These are phyloP conservation scores for Buathra laborator DNA, from an alignment of 2,888 invertebrate species.

Conservation along the genomic window DNA sequence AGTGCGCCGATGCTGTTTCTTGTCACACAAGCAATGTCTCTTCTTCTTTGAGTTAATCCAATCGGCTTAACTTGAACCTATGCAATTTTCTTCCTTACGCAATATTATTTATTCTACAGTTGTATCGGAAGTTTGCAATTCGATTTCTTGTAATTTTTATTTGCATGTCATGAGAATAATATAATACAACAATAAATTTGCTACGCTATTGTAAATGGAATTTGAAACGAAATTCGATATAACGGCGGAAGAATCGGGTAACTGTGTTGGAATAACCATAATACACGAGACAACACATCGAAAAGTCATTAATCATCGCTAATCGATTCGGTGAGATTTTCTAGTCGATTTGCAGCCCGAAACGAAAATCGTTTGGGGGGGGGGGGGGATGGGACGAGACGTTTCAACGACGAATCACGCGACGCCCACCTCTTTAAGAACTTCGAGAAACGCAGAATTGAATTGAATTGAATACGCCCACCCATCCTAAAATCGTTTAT, in stretches of 20 bases:
- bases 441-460: conserved; percentile 9
- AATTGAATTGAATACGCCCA: conserved; percentile 39
- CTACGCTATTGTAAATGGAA: not conserved
- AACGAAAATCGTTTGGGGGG: not conserved
- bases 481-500: conserved; percentile 37
- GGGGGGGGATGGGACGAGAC: not conserved
- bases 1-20: conserved; percentile 26
- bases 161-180: not conserved
- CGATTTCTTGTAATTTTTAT: too few species aligned
- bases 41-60: not conserved
- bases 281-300: not conserved
- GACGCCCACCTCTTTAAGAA: conserved; percentile 28
- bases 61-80: conserved; percentile 4
- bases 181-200: not conserved
- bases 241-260: not conserved
- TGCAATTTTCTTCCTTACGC: not conserved
- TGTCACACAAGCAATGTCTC: conserved; percentile 33
- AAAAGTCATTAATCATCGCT: conserved; percentile 29
- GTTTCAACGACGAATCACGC: not conserved
- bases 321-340: conserved; percentile 18
- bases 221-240: not conserved
- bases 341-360: conserved; percentile 9
- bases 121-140: not conserved
- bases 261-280: not conserved
- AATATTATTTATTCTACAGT: not conserved